Evolutionary conservation across 2,113 vertebrate species (phyloP), one percentile per base, ranked within the genome.

Genomic region (Mungos mungo): DNA sequence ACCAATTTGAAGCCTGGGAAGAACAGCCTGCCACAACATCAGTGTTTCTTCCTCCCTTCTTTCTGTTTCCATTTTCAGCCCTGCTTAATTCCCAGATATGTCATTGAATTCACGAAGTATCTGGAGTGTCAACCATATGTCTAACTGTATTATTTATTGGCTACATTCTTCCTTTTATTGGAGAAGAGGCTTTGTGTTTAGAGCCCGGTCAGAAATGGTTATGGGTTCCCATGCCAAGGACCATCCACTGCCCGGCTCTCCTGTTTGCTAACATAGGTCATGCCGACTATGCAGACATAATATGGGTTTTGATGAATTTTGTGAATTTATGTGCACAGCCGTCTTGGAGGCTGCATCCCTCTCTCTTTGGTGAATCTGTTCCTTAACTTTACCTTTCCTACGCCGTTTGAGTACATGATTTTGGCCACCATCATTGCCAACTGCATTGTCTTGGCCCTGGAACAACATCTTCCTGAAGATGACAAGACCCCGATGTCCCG

Each of bases 401-500:
- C 99, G 99, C 99, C 99, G 1, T 99, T 99, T 8, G 99, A 99
- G 98, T 99, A 99, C 98, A 99, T 99, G 99, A 99, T 99, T 98
- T 99, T 99, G 98, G 99, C 99, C 47, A 99, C 99, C 98, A 99
- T 99, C 98, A 99, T 99, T 71, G 99, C 99, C 98, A 99, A 99
- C 99, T 99, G 99, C 97, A 99, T 99, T 0, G 99, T 99, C 93
- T 97, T 99, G 98, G 99, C 99, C 21, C 98, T 99, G 97, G 99
- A 99, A 98, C 99, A 99, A 97, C 99, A 99, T 74, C 99, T 99
- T 45, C 99, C 99, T 0, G 99, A 99, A 97, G 99, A 99, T 2
- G 99, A 99, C 99, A 99, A 99, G 98, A 99, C 99, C 0, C 99
- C 99, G 13, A 99, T 99, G 99, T 99, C 99, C 38, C 99, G 99